phyloP scores from a whole-genome alignment of 53 echinoderm and acorn worm genomes.

The Echinometra lucunter region DNA sequence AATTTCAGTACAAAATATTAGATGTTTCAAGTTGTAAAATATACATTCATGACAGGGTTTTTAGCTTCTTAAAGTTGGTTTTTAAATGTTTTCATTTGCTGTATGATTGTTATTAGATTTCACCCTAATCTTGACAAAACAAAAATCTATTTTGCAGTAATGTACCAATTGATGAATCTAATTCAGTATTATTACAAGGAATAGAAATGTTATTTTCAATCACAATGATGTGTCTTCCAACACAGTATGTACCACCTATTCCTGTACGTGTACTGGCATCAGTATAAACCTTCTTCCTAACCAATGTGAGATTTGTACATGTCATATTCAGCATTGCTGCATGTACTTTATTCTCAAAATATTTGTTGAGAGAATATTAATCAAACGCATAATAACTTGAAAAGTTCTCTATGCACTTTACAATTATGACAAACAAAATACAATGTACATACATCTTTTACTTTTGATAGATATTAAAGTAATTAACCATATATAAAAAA shows the following conservation, averaged over 20 bases:
- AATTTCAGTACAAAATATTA: background rate
- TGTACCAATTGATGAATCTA: background rate
- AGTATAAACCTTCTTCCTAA: background rate
- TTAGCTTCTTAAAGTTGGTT: background rate
- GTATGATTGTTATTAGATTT: background rate
- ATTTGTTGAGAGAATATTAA: too few relatives aligned
- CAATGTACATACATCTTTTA: too few relatives aligned
- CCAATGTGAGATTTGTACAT: background rate
- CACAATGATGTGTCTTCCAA: constrained; percentile 22
- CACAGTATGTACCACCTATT: constrained; percentile 38
- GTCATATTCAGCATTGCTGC: background rate
- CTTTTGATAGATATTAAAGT: too few relatives aligned
- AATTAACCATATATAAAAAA: too few relatives aligned
- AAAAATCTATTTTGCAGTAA: constrained; percentile 26
- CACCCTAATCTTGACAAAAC: background rate
- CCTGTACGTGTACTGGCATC: background rate
- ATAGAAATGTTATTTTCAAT: background rate
- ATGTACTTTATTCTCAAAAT: background rate
- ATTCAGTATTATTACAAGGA: constrained; percentile 30
- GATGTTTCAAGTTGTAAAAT: background rate
- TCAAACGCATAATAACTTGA: too few relatives aligned
- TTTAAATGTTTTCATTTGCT: background rate
- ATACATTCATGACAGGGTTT: background rate
- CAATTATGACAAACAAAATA: too few relatives aligned
- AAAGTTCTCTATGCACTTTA: too few relatives aligned